Percentiles rank a stretch among this genome's conserved stretches.
phyloP scores from a whole-genome alignment of 2,888 invertebrate genomes.

The Argyresthia albistria region DNA sequence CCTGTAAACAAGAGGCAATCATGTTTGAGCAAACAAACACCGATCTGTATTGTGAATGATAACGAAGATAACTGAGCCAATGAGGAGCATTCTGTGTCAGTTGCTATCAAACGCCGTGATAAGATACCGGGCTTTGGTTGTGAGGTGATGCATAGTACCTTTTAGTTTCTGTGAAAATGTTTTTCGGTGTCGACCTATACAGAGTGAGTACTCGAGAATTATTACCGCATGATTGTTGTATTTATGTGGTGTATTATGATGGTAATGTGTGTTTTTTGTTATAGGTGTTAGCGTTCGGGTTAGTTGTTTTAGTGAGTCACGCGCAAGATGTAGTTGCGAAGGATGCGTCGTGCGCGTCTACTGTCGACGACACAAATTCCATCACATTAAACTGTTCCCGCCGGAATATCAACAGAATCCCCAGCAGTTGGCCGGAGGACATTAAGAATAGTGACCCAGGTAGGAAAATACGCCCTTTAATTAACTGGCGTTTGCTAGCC shows the following conservation, averaged over 20 bases:
- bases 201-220: conserved; percentile 38
- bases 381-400: conserved; percentile 56
- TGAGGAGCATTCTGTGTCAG: conserved; percentile 43
- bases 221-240: conserved; percentile 19
- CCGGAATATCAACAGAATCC: conserved; percentile 38
- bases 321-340: conserved; percentile 26
- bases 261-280: conserved; percentile 46
- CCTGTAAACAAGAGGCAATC: conserved; percentile 57
- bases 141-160: conserved; percentile 31
- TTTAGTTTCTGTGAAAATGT: conserved; percentile 53
- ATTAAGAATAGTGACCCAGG: conserved; percentile 45
- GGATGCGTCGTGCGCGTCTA: conserved; percentile 40
- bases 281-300: conserved; percentile 61
- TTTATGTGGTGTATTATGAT: conserved; percentile 18
- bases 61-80: conserved; percentile 52
- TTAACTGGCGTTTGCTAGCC: too few relatives aligned
- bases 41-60: conserved; percentile 38
- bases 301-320: conserved; percentile 38
- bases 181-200: conserved; percentile 26
- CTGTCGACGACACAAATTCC: conserved; percentile 38
- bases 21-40: conserved; percentile 33
- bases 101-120: conserved; percentile 53
- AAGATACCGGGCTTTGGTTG: conserved; percentile 50
- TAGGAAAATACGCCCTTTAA: conserved; percentile 17
- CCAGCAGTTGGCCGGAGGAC: conserved; percentile 42